A percentile compares a stretch with the other conserved stretches of the same genome.
These are phyloP conservation scores for Heliconius himera DNA, from an alignment of 1,140 invertebrate genomes.

Conservation along the genomic window DNA sequence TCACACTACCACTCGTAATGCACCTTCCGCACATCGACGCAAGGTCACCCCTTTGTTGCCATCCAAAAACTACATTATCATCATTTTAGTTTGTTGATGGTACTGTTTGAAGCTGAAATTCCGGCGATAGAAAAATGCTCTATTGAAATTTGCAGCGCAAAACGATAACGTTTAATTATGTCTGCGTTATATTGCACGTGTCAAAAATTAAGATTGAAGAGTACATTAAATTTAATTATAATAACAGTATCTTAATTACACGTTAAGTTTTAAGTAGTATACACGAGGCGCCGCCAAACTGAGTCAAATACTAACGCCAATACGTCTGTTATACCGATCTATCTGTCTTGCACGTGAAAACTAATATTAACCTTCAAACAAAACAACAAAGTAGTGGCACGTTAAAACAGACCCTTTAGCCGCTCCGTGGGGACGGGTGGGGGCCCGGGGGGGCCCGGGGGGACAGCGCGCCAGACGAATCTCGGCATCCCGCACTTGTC, in stretches of 20 bases:
- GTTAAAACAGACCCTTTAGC: conserved; percentile 65
- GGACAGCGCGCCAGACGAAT: conserved; percentile 69
- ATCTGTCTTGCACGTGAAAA: conserved; percentile 63
- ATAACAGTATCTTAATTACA: background rate
- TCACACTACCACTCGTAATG: conserved; percentile 65
- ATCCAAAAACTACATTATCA: background rate
- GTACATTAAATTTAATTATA: background rate
- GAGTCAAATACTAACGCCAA: no score
- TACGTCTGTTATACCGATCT: conserved; percentile 16
- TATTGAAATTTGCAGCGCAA: background rate
- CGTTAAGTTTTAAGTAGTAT: no score
- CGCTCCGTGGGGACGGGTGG: conserved; percentile 43
- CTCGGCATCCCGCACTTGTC: conserved; percentile 73
- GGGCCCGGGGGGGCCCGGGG: conserved; percentile 4
- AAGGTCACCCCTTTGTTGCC: conserved; percentile 73
- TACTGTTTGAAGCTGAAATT: background rate
- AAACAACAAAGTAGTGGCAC: conserved; percentile 77
- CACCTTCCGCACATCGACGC: conserved; percentile 63
- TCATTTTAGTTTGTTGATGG: background rate
- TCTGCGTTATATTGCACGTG: background rate
- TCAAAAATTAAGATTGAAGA: background rate
- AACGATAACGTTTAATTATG: background rate
- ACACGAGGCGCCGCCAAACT: no score
- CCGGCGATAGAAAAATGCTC: no score
- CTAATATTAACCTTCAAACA: conserved; percentile 80